phyloP scores from a whole-genome alignment of 2,797 vertebrate species.

The Toxotes lorentzi region DNA sequence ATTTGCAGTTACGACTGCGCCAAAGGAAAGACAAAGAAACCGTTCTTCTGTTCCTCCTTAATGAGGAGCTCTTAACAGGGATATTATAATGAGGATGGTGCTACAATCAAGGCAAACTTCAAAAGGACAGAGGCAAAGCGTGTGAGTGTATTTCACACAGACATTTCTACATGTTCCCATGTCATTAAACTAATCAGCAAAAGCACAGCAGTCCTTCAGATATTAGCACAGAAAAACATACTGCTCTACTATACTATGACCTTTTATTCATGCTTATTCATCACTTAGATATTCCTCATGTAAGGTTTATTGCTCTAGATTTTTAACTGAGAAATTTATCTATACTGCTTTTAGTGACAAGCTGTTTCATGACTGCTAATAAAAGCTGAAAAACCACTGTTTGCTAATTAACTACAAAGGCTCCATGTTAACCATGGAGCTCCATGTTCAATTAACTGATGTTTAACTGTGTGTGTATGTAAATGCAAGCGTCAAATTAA shows the following conservation, averaged over 20 bases:
- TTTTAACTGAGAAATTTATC: neutral
- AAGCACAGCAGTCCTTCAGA: neutral
- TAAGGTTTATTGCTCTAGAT: too few relatives aligned
- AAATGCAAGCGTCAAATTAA: neutral
- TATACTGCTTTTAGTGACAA: neutral
- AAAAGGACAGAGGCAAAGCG: conserved; percentile 34
- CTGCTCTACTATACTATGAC: too few relatives aligned
- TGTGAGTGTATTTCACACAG: neutral
- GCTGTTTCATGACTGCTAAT: neutral
- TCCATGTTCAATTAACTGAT: too few relatives aligned
- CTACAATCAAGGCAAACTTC: conserved; percentile 46
- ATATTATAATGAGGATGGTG: conserved; percentile 37
- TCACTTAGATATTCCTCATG: too few relatives aligned
- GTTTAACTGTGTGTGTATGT: neutral
- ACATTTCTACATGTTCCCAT: neutral
- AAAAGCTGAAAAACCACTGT: too few relatives aligned
- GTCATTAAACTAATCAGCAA: conserved; percentile 17
- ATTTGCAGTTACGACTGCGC: neutral
- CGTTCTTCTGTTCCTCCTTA: conserved; percentile 20
- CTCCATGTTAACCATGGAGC: too few relatives aligned
- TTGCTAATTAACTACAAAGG: too few relatives aligned
- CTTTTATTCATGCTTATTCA: neutral
- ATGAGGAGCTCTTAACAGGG: conserved; percentile 31
- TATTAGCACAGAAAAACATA: neutral
- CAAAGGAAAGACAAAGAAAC: conserved; percentile 11